phyloP scores from a whole-genome alignment of 2,888 invertebrate species.

The Lissonota sp. region DNA sequence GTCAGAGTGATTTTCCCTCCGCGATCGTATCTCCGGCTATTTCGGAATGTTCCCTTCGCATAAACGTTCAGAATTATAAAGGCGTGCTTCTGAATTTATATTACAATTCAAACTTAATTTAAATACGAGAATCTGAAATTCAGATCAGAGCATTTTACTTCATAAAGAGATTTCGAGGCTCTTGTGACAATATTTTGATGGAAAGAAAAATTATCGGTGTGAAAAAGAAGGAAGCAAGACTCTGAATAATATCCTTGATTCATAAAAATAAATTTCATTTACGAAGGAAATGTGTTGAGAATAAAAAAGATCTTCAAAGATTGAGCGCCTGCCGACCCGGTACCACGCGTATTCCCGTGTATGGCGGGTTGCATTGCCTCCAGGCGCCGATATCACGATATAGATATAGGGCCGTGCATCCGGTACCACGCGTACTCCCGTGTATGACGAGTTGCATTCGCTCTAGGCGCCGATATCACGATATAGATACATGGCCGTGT shows the following conservation, averaged over 20 bases:
- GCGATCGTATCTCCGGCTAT: constrained; percentile 16
- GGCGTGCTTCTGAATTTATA: too few species aligned
- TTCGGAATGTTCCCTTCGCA: too few species aligned
- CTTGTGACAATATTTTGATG: too few species aligned
- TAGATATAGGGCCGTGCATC: too few species aligned
- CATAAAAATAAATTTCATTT: background rate
- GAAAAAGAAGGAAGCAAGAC: background rate
- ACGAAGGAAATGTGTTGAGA: background rate
- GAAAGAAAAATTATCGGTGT: background rate
- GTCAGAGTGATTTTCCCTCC: constrained; percentile 39
- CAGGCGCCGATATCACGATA: constrained; percentile 14
- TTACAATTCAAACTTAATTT: too few species aligned
- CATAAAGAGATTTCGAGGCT: background rate
- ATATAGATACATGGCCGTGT: too few species aligned
- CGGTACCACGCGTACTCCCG: constrained; percentile 18
- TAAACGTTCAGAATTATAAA: too few species aligned
- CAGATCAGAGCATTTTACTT: background rate
- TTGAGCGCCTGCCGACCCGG: constrained; percentile 14
- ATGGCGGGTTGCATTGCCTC: constrained; percentile 26
- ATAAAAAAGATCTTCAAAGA: background rate
- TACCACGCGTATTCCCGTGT: constrained; percentile 15
- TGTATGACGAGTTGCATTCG: constrained; percentile 28
- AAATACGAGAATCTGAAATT: too few species aligned
- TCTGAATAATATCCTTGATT: background rate
- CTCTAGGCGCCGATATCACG: constrained; percentile 15